Evolutionary conservation across 64 coral and sea anemone genomes (phyloP).

Genomic region (Pocillopora verrucosa): DNA sequence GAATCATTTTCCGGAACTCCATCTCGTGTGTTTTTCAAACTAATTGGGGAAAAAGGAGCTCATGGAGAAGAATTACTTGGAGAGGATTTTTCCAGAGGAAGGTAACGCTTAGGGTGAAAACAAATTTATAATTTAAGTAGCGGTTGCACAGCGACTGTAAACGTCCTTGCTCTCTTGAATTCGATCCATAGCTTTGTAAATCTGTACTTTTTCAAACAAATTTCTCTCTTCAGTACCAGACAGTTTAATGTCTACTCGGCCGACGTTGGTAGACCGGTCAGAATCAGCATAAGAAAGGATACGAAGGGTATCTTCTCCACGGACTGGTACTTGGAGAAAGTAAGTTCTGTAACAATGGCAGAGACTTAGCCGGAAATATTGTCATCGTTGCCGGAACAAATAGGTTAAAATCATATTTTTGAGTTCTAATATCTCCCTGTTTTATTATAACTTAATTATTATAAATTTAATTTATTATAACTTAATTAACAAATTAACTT

Average conservation of each 20-base stretch:
- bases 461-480: too few species aligned
- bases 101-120: not conserved
- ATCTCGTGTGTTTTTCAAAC: conserved; percentile 67
- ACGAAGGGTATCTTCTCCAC: conserved; percentile 40
- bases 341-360: not conserved
- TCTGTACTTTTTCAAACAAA: too few species aligned
- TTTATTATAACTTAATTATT: too few species aligned
- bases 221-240: conserved; percentile 24
- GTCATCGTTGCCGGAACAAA: too few species aligned
- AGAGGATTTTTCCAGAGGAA: conserved; percentile 17
- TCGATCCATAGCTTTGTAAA: too few species aligned
- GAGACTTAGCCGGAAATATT: too few species aligned
- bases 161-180: too few species aligned
- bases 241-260: conserved; percentile 61
- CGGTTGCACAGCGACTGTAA: not conserved
- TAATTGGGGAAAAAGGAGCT: conserved; percentile 50
- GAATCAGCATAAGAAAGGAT: conserved; percentile 81
- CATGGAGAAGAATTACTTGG: conserved; percentile 67
- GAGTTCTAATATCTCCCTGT: too few species aligned
- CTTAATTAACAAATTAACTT: too few species aligned
- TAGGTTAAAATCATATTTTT: too few species aligned
- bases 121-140: not conserved
- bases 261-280: conserved; percentile 48
- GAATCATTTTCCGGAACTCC: conserved; percentile 39
- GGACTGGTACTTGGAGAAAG: conserved; percentile 70